Evolutionary conservation across 1,140 invertebrate species (phyloP).

Genomic region (Polypedilum pembai): DNA sequence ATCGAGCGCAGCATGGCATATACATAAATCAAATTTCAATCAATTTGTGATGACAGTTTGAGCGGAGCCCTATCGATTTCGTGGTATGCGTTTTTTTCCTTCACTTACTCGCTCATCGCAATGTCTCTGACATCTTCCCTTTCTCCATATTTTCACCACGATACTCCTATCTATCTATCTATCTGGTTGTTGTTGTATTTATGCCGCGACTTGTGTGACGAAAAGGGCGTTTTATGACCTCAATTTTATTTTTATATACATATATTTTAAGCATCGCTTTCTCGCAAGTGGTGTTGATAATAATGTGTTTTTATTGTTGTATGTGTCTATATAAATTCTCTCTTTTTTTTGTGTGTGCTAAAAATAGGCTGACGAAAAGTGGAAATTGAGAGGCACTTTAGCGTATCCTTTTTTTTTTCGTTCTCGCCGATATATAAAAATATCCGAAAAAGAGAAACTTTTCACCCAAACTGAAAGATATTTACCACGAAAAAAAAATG

Average conservation of each 20-base stretch:
- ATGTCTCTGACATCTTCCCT: no score
- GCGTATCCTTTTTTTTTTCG: background rate
- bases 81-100: no score
- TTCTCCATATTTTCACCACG: no score
- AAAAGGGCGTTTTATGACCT: constrained; percentile 16
- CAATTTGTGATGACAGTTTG: no score
- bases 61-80: no score
- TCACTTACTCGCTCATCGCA: no score
- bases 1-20: no score
- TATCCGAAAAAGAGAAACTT: background rate
- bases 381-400: background rate
- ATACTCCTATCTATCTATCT: no score
- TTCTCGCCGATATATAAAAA: background rate
- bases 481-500: background rate
- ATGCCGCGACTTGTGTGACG: background rate
- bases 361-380: background rate
- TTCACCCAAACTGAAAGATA: no score
- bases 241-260: background rate
- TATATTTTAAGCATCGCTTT: background rate
- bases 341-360: background rate
- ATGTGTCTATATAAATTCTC: no score
- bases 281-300: background rate
- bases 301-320: background rate
- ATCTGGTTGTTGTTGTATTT: background rate
- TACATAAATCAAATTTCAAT: no score